Evolutionary conservation across 2,888 invertebrate species (phyloP), one percentile per base, ranked within the genome.

Genomic region (Carcina quercana): DNA sequence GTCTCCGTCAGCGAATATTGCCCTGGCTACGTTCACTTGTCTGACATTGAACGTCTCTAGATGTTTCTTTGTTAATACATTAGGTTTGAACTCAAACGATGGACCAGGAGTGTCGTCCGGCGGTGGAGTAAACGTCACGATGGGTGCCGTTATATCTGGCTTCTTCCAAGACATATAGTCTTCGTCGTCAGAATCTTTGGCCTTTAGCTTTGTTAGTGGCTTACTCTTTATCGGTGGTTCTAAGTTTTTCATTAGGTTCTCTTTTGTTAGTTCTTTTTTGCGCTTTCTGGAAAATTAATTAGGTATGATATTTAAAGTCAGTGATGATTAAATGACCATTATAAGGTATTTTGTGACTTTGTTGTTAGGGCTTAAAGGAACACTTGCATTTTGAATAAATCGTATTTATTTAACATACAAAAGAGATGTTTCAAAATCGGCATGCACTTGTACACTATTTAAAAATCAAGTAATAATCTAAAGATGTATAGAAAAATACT

Each of bases 1-100:
- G 57, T 94, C 94, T 59, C 93, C 84, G 37, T 86, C 85, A 15
- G 76, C 75, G 25, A 79, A 63, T 30, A 64, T 55, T 0, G 67
- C 61, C 51, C 62, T 59, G 1, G 63, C 56, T 21, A 59, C 47
- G 24, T 61, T 63, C 15, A 56, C 49, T 34, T 73, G 72, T 35
- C 70, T 50, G 8, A 76, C 66, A 36, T 80, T 80, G 35, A 79
- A 78, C n/a, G 65, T 74, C 53, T 82, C 80, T 34, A 83, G 49
- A 40, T 76, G 74, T 45, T 76, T 83, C 47, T 74, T 79, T n/a
- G 80, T 83, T 27, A 83, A 48, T 40, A 70, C 49, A 29, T 78
- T 76, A 20, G 64, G 47, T 49, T 75, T 79, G 41, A 67, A 79
- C 25, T 52, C 55, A 31, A 70, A 66, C 1, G 71, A 65, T 1